Conservation (phyloP, 2,888 invertebrate genomes). For the Busseola fusca region DNA sequence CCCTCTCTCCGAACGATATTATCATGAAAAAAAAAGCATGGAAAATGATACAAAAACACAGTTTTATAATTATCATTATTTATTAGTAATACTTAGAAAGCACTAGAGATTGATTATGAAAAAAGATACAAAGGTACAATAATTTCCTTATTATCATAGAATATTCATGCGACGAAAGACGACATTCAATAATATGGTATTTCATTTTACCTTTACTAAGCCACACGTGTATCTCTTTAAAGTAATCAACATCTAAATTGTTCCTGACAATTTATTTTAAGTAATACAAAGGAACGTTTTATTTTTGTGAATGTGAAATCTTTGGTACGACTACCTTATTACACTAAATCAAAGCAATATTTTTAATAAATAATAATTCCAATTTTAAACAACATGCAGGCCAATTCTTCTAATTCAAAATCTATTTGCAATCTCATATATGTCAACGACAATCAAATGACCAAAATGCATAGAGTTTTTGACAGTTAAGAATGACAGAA, state of each 20-base stretch:
- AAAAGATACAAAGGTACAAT: slow-evolving; percentile 19
- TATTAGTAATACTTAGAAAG: slow-evolving; percentile 51
- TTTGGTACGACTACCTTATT: slow-evolving; percentile 15
- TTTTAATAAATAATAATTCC: background rate
- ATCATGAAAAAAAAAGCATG: background rate
- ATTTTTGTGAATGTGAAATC: slow-evolving; percentile 6
- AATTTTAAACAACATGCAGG: background rate
- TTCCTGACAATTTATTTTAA: slow-evolving; percentile 37
- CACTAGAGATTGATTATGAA: slow-evolving; percentile 41
- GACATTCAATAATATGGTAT: slow-evolving; percentile 7
- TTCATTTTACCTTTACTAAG: background rate
- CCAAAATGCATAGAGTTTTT: background rate
- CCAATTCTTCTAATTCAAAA: background rate
- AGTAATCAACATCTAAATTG: slow-evolving; percentile 43
- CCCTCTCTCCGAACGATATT: too few species aligned
- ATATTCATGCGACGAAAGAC: slow-evolving; percentile 8
- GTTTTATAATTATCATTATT: slow-evolving; percentile 11
- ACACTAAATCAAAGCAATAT: slow-evolving; percentile 1
- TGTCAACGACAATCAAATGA: background rate
- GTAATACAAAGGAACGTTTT: slow-evolving; percentile 41
- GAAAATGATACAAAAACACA: slow-evolving; percentile 1
- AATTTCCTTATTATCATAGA: background rate
- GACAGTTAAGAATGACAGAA: background rate
- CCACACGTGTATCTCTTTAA: slow-evolving; percentile 21
- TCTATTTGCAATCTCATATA: background rate